A percentile compares a stretch with the other conserved stretches of the same genome.
Evolutionary conservation across 2,113 vertebrate genomes (phyloP).

Genomic region (Okapia johnstoni): DNA sequence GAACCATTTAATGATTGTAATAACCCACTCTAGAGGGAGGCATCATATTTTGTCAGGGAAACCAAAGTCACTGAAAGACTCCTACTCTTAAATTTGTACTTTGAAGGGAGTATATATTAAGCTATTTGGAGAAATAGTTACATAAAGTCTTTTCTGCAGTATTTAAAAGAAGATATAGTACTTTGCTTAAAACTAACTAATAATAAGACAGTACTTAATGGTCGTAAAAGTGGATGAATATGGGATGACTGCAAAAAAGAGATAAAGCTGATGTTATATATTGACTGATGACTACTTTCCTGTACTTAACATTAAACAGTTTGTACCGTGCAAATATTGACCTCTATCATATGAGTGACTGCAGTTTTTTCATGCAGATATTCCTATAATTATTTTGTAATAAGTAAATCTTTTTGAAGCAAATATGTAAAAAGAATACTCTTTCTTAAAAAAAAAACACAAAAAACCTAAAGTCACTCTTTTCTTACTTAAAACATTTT

Average conservation of each 20-base stretch:
- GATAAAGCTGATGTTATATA: neutral
- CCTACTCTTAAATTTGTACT: neutral
- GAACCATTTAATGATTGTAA: constrained; percentile 1
- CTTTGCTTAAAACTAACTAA: constrained; percentile 1
- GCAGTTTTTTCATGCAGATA: neutral
- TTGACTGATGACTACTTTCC: neutral
- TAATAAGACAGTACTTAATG: neutral
- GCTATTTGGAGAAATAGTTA: neutral
- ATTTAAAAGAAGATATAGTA: neutral
- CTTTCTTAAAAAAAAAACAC: neutral
- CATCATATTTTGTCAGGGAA: constrained; percentile 22
- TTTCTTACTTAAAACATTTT: constrained; percentile 30
- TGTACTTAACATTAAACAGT: constrained; percentile 1
- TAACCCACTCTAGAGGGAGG: neutral
- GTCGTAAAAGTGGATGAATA: neutral
- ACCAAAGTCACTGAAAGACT: constrained; percentile 3
- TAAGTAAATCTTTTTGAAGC: constrained; percentile 20
- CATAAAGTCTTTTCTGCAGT: neutral
- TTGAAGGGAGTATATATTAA: neutral
- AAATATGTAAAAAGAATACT: constrained; percentile 11
- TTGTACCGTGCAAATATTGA: neutral
- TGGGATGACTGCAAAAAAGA: neutral
- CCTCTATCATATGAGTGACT: neutral
- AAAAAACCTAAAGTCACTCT: neutral
- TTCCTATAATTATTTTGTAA: neutral